Percentiles rank a stretch among this genome's conserved stretches.
Conservation (phyloP, 2,888 invertebrate genomes). For the Trimorus sp. region DNA sequence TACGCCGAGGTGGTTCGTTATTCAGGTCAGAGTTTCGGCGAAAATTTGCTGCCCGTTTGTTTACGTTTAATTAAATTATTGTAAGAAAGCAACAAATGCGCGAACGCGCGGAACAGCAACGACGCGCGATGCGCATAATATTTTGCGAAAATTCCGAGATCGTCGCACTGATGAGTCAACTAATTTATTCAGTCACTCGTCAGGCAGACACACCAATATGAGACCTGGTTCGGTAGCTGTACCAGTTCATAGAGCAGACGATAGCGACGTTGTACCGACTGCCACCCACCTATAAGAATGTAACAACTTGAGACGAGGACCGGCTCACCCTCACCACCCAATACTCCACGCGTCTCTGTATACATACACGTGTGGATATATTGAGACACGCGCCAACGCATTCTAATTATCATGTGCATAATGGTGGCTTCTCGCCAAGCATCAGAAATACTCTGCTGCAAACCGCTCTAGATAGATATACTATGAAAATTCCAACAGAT, state of each 20-base stretch:
- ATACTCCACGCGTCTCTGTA: conserved; percentile 59
- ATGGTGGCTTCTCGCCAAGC: conserved; percentile 81
- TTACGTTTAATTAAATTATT: too few species aligned
- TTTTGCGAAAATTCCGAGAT: conserved; percentile 66
- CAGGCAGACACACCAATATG: conserved; percentile 54
- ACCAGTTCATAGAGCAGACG: conserved; percentile 66
- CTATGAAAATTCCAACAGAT: conserved; percentile 70
- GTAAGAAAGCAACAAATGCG: too few species aligned
- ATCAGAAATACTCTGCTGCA: conserved; percentile 80
- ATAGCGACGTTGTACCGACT: conserved; percentile 65
- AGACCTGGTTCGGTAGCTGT: conserved; percentile 70
- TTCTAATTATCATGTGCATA: conserved; percentile 82
- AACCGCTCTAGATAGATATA: conserved; percentile 77
- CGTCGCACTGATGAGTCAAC: conserved; percentile 72
- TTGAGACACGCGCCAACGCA: conserved; percentile 82
- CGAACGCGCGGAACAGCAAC: conserved; percentile 7
- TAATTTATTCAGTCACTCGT: conserved; percentile 74
- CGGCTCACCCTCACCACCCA: conserved; percentile 62
- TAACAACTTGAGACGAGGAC: conserved; percentile 68
- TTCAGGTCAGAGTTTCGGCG: too few species aligned
- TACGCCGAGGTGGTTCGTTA: too few species aligned
- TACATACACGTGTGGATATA: conserved; percentile 77
- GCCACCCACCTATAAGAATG: conserved; percentile 73
- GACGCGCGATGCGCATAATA: conserved; percentile 40
- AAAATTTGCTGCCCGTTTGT: too few species aligned